A percentile compares a stretch with the other conserved stretches of the same genome.
These are phyloP conservation scores for Progne subis DNA, from an alignment of 2,113 vertebrate genomes.

Conservation along the genomic window DNA sequence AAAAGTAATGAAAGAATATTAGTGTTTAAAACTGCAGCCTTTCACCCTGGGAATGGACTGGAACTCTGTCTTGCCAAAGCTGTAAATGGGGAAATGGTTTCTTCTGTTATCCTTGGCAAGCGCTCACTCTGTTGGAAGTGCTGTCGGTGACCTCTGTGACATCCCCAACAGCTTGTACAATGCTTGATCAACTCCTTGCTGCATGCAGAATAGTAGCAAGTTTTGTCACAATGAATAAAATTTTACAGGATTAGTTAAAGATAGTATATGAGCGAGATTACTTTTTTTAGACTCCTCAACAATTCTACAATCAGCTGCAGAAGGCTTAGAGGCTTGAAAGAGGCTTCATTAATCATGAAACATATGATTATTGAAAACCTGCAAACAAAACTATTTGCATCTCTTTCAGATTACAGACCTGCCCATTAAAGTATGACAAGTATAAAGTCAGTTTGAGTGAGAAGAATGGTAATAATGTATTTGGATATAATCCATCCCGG, in stretches of 20 bases:
- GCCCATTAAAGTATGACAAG: conserved; percentile 42
- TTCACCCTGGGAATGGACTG: conserved; percentile 7
- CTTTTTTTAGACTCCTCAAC: conserved; percentile 43
- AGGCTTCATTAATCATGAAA: conserved; percentile 53
- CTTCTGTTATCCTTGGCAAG: conserved; percentile 40
- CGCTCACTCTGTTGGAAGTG: not conserved
- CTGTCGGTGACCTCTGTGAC: not conserved
- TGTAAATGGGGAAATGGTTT: not conserved
- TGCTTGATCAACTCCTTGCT: conserved; percentile 29
- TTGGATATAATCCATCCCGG: conserved; percentile 18
- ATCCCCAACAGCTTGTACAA: conserved; percentile 38
- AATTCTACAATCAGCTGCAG: conserved; percentile 14
- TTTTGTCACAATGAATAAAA: conserved; percentile 47
- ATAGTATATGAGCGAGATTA: conserved; percentile 23
- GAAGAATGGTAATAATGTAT: conserved; percentile 15
- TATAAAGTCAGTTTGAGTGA: conserved; percentile 11
- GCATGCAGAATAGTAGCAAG: conserved; percentile 17
- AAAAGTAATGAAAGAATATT: not conserved
- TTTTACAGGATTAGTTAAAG: conserved; percentile 39
- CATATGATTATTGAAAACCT: conserved; percentile 64
- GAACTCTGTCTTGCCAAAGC: conserved; percentile 20
- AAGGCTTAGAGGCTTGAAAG: conserved; percentile 41
- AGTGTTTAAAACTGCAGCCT: not conserved
- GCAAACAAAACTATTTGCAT: conserved; percentile 49
- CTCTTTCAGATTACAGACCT: conserved; percentile 29